phyloP scores from a whole-genome alignment of 2,113 vertebrate genomes.

The Hiodon tergisus region DNA sequence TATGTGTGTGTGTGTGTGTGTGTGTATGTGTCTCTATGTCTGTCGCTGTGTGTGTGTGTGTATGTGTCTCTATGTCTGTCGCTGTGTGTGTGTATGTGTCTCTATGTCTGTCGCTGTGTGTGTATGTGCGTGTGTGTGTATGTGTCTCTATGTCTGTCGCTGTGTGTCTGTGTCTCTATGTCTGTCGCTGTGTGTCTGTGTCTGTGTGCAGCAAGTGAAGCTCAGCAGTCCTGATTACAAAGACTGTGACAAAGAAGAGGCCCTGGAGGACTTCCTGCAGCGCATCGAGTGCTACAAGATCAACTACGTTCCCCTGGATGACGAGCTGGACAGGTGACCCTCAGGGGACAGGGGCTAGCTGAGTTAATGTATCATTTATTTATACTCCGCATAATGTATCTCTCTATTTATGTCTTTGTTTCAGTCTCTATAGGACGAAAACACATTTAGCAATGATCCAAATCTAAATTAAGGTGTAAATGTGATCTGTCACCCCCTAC shows the following conservation, averaged over 20 bases:
- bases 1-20: too few relatives aligned
- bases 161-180: not conserved
- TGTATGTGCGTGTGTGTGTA: too few relatives aligned
- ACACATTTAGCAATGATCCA: not conserved
- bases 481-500: not conserved
- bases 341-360: not conserved
- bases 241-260: constrained; percentile 70
- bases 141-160: too few relatives aligned
- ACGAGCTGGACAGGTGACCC: not conserved
- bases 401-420: not conserved
- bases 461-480: not conserved
- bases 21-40: too few relatives aligned
- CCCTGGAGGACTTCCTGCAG: constrained; percentile 69
- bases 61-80: not conserved
- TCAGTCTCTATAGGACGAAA: not conserved
- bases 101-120: not conserved
- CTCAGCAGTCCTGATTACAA: constrained; percentile 80
- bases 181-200: not conserved
- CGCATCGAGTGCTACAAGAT: constrained; percentile 7
- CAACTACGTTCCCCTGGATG: constrained; percentile 5
- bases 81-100: not conserved
- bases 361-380: not conserved
- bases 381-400: not conserved
- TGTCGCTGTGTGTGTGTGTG: too few relatives aligned
- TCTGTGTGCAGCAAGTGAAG: constrained; percentile 74